These are phyloP conservation scores for Pogonomyrmex barbatus DNA, from an alignment of 1,140 invertebrate species.

Conservation along the genomic window DNA sequence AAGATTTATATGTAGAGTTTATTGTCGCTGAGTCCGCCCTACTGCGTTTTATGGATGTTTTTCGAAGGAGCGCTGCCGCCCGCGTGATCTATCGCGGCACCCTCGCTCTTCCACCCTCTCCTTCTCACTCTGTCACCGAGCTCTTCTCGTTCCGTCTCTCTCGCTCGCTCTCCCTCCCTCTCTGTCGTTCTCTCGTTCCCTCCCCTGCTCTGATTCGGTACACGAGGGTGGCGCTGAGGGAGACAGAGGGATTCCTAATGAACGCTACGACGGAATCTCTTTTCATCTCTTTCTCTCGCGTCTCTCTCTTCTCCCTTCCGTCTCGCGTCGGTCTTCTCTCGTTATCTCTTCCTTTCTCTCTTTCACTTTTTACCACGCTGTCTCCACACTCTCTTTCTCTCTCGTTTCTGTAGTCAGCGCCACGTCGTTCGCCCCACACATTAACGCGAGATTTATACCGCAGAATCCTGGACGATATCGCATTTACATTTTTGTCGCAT, in stretches of 20 bases:
- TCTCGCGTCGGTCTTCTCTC: slow-evolving; percentile 20
- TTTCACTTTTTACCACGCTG: slow-evolving; percentile 44
- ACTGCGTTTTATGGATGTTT: slow-evolving; percentile 87
- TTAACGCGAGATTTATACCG: slow-evolving; percentile 85
- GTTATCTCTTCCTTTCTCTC: slow-evolving; percentile 53
- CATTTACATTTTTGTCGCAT: slow-evolving; percentile 86
- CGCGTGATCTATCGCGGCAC: slow-evolving; percentile 85
- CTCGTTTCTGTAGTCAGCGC: slow-evolving; percentile 72
- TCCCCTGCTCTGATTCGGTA: slow-evolving; percentile 68
- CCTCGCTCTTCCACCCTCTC: slow-evolving; percentile 75
- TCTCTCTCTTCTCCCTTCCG: slow-evolving; percentile 48
- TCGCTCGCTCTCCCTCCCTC: neutral
- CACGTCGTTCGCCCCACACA: slow-evolving; percentile 81
- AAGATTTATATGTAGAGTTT: slow-evolving; percentile 87
- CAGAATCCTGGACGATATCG: slow-evolving; percentile 84
- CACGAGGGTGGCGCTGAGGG: slow-evolving; percentile 75
- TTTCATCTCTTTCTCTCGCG: slow-evolving; percentile 55
- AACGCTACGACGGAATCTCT: slow-evolving; percentile 79
- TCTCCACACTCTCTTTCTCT: slow-evolving; percentile 51
- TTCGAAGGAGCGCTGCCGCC: slow-evolving; percentile 86
- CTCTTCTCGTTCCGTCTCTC: slow-evolving; percentile 65
- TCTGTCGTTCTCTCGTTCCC: slow-evolving; percentile 24
- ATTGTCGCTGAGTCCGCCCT: slow-evolving; percentile 87
- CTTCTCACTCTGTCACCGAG: slow-evolving; percentile 59
- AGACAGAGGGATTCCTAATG: slow-evolving; percentile 81